A percentile compares a stretch with the other conserved stretches of the same genome.
These are phyloP conservation scores for Thermophis baileyi DNA, from an alignment of 2,113 vertebrate species.

Conservation along the genomic window DNA sequence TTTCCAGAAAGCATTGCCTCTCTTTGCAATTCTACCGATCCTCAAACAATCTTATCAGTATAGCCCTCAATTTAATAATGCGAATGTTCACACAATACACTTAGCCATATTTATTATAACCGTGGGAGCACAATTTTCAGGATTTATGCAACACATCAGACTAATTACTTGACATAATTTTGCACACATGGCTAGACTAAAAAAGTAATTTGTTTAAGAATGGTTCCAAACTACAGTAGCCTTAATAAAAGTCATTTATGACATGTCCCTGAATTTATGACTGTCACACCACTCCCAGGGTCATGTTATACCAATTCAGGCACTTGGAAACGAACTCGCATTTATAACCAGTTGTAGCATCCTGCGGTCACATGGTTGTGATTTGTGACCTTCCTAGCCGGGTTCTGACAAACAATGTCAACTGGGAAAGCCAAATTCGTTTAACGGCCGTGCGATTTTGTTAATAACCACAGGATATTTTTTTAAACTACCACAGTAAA, in stretches of 20 bases:
- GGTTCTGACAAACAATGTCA: not conserved
- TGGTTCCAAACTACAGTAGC: not conserved
- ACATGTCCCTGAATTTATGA: not conserved
- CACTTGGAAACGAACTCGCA: not conserved
- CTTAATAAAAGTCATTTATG: not conserved
- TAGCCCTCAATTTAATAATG: not conserved
- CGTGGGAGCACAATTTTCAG: not conserved
- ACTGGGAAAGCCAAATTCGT: not conserved
- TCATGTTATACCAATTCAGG: not conserved
- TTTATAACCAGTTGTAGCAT: not conserved
- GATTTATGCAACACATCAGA: not conserved
- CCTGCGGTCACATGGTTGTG: not conserved
- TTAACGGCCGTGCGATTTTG: not conserved
- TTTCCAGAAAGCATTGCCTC: not conserved
- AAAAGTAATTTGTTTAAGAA: not conserved
- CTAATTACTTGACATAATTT: not conserved
- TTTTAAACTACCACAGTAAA: not conserved
- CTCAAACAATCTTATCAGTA: not conserved
- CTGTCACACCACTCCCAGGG: not conserved
- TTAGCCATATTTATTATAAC: not conserved
- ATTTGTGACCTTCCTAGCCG: not conserved
- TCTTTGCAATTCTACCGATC: not conserved
- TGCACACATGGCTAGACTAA: not conserved
- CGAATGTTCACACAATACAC: not conserved
- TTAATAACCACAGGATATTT: not conserved